Conservation (phyloP, 2,113 vertebrate genomes). For the Datnioides undecimradiatus region DNA sequence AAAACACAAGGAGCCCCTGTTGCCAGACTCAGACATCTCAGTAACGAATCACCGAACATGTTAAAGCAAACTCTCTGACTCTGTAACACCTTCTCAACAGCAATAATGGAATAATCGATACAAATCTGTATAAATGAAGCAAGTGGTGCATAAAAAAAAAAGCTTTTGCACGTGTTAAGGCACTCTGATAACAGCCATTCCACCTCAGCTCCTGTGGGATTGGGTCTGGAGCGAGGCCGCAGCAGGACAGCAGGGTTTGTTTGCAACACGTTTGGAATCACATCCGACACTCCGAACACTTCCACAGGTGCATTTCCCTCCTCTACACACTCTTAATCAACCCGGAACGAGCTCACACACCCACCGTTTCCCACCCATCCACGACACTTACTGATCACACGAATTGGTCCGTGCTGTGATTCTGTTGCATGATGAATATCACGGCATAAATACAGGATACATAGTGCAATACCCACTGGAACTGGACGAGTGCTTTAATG, state of each 20-base stretch:
- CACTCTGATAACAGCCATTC: constrained; percentile 58
- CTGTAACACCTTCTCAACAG: not conserved
- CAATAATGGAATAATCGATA: constrained; percentile 4
- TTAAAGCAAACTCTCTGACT: constrained; percentile 20
- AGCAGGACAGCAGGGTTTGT: not conserved
- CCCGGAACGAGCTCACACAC: not conserved
- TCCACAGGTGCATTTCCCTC: not conserved
- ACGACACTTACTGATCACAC: not conserved
- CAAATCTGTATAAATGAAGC: constrained; percentile 14
- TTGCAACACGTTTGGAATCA: not conserved
- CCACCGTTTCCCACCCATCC: not conserved
- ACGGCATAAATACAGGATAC: constrained; percentile 38
- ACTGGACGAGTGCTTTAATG: constrained; percentile 55
- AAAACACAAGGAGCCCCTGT: constrained; percentile 5
- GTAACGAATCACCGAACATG: not conserved
- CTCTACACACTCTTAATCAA: not conserved
- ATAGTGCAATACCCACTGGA: constrained; percentile 62
- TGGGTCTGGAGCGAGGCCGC: constrained; percentile 11
- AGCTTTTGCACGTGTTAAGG: constrained; percentile 67
- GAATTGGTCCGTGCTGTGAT: constrained; percentile 55
- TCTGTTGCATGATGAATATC: constrained; percentile 39
- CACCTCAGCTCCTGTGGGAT: constrained; percentile 12
- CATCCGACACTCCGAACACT: not conserved
- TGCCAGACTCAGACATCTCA: not conserved
- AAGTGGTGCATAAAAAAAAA: constrained; percentile 41